These are phyloP conservation scores for Leontocebus nigricollis DNA, from an alignment of 2,797 vertebrate genomes.

Conservation along the genomic window DNA sequence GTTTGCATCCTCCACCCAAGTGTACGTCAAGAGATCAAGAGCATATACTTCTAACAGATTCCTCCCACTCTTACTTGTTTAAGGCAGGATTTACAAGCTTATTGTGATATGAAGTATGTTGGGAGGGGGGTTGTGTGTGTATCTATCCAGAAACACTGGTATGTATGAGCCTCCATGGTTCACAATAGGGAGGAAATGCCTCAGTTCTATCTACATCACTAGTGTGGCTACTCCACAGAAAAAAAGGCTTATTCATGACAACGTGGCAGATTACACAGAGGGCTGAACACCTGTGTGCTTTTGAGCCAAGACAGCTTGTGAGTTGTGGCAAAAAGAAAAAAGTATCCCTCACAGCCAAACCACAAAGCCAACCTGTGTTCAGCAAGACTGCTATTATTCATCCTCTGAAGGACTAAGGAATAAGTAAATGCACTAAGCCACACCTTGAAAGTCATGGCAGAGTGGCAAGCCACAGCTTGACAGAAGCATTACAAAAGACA, in stretches of 20 bases:
- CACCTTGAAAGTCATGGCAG: constrained; percentile 44
- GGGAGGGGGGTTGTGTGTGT: not conserved
- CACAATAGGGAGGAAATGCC: not conserved
- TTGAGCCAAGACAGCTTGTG: not conserved
- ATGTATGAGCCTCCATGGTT: not conserved
- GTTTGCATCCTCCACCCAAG: not conserved
- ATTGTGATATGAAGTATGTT: not conserved
- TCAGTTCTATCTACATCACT: not conserved
- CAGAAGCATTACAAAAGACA: not conserved
- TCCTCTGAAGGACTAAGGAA: constrained; percentile 37
- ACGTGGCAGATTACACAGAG: not conserved
- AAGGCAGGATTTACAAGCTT: not conserved
- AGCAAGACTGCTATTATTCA: constrained; percentile 37
- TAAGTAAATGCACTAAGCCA: constrained; percentile 43
- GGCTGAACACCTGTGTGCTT: not conserved
- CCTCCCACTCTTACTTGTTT: not conserved
- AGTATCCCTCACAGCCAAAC: not conserved
- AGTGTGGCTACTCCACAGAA: not conserved
- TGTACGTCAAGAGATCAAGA: not conserved
- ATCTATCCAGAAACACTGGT: not conserved
- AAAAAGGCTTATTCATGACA: not conserved
- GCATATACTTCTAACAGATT: not conserved
- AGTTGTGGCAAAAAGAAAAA: not conserved
- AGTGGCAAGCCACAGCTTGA: constrained; percentile 45
- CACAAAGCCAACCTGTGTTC: constrained; percentile 53